A percentile compares a stretch with the other conserved stretches of the same genome.
Evolutionary conservation across 2,113 vertebrate species (phyloP).

Genomic region (Pteropus alecto): DNA sequence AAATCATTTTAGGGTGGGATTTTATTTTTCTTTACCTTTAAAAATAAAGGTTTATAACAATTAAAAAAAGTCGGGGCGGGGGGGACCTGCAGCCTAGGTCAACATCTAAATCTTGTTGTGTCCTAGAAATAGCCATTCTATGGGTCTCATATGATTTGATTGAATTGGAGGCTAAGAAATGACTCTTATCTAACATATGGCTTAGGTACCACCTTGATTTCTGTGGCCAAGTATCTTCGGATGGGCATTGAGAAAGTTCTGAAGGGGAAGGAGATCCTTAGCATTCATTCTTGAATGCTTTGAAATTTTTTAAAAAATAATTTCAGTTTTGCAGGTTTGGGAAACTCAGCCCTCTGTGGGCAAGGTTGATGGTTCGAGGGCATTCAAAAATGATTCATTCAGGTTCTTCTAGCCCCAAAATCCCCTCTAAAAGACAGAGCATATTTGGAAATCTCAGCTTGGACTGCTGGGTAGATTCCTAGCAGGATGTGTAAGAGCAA

Average conservation of each 20-base stretch:
- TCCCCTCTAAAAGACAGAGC: background rate
- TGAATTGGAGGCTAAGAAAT: slow-evolving; percentile 22
- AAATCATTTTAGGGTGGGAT: slow-evolving; percentile 65
- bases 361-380: slow-evolving; percentile 33
- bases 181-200: slow-evolving; percentile 26
- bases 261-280: background rate
- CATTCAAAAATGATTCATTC: background rate
- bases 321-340: slow-evolving; percentile 25
- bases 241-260: background rate
- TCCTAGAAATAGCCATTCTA: slow-evolving; percentile 19
- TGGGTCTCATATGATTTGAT: background rate
- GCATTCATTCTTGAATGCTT: background rate
- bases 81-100: background rate
- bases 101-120: slow-evolving; percentile 60
- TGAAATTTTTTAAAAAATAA: background rate
- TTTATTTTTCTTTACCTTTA: slow-evolving; percentile 39
- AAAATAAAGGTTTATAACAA: slow-evolving; percentile 61
- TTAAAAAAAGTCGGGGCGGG: background rate
- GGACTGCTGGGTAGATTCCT: background rate
- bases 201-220: background rate
- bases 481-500: background rate
- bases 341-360: background rate
- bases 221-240: background rate
- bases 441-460: background rate
- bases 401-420: background rate